Percentiles rank a stretch among this genome's conserved stretches.
Conservation (phyloP, 2,113 vertebrate genomes). For the Balaenoptera acutorostrata region DNA sequence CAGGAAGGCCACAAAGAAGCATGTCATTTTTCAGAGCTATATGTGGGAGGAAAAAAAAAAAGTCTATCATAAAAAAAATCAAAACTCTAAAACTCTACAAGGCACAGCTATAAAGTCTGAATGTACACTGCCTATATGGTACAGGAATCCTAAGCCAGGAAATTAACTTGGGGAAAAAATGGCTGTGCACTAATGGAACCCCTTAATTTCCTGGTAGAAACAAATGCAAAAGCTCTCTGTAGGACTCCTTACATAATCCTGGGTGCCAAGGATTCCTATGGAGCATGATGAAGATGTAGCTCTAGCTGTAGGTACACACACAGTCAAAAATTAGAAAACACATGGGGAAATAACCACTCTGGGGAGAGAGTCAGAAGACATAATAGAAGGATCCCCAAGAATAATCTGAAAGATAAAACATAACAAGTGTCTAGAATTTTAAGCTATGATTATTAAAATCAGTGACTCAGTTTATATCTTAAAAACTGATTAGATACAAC, state of each 20-base stretch:
- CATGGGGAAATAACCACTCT: background rate
- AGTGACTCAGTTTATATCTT: background rate
- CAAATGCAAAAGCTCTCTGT: background rate
- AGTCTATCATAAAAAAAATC: background rate
- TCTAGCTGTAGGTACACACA: background rate
- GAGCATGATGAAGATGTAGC: background rate
- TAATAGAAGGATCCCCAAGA: background rate
- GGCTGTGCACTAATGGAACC: background rate
- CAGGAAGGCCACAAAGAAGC: background rate
- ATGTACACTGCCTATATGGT: background rate
- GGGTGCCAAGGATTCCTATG: background rate
- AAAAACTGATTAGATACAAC: slow-evolving; percentile 21
- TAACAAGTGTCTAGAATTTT: background rate
- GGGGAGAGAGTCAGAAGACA: background rate
- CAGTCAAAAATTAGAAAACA: background rate
- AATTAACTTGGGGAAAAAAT: background rate
- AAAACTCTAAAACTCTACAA: slow-evolving; percentile 21
- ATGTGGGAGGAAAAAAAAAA: background rate
- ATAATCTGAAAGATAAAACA: background rate
- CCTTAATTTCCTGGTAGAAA: slow-evolving; percentile 1
- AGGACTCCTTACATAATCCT: background rate
- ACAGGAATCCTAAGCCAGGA: slow-evolving; percentile 11
- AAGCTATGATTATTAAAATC: slow-evolving; percentile 3
- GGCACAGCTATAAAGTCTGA: background rate
- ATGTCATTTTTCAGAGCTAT: background rate